Evolutionary conservation across 2,888 invertebrate species (phyloP), one percentile per base, ranked within the genome.

Genomic region (Saturnia japonica): DNA sequence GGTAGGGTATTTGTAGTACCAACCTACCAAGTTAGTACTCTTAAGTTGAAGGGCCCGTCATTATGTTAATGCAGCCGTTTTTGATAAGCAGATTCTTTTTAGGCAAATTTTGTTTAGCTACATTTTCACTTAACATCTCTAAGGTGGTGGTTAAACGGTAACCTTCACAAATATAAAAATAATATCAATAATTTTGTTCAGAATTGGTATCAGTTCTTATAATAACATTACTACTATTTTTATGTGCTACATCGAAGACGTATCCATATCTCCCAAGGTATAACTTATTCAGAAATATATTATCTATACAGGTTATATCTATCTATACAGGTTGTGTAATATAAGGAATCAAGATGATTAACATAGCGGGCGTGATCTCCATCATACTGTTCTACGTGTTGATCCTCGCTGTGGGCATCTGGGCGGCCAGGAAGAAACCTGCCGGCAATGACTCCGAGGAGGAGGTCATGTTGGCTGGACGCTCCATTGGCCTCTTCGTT

Each of bases 401-500:
- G 80, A 99, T 99, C 90, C 95, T 99, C 88, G 96, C 95, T 66
- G 99, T 99, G 78, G 99, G 99, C 80, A 97, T 99, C 87, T 99
- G 99, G 99, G 99, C 99, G 14, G 99, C 96, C 43, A 95, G 98
- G 82, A 99, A 99, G 94, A 99, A 99, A 87, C 96, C 97, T 76
- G 91, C 96, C 9, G 97, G 97, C 78, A 97, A 98, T 94, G 97
- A 97, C 91, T 97, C 97, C 70, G 98, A 98, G 88, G 99, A 99
- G 92, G 99, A 99, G 92, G 99, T 99, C 72, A 99, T 99, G 99
- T 93, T 99, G 87, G 99, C 99, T 0, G 99, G 99, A 12, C 95
- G 99, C 73, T 99, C 99, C 86, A 99, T 99, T 84, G 98, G 99
- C 9, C 95, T 99, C 69, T 97, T 99, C 86, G 99, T 99, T 72